These are phyloP conservation scores for Reticulitermes lucifugus DNA, from an alignment of 2,888 invertebrate genomes.

Conservation along the genomic window DNA sequence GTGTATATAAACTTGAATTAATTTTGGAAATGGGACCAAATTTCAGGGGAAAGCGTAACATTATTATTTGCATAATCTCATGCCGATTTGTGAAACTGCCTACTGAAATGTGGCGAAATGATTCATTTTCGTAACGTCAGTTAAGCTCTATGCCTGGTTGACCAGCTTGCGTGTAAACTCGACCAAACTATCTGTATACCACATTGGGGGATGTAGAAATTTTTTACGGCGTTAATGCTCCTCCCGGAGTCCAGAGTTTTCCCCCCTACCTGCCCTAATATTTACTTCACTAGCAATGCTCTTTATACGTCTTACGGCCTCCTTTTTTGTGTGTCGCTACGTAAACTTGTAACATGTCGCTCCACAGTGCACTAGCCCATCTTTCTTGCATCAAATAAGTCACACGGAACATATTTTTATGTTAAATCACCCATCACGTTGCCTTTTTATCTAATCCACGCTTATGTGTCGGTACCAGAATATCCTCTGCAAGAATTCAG, in stretches of 20 bases:
- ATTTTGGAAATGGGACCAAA: too few relatives aligned
- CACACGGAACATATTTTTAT: neutral
- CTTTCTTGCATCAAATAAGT: neutral
- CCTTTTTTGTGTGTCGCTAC: neutral
- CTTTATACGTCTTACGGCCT: neutral
- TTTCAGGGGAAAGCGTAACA: too few relatives aligned
- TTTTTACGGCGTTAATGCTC: neutral
- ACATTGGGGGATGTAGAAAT: neutral
- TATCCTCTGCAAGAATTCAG: neutral
- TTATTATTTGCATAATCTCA: too few relatives aligned
- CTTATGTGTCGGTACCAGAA: neutral
- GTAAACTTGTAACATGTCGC: neutral
- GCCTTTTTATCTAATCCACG: neutral
- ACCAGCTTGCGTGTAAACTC: neutral
- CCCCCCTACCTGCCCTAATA: neutral
- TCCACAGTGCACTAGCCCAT: neutral
- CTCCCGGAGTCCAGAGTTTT: neutral
- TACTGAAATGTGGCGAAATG: neutral
- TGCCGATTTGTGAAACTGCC: too few relatives aligned
- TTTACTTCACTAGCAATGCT: neutral
- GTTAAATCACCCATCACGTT: neutral
- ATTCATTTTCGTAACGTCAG: neutral
- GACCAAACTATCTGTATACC: neutral
- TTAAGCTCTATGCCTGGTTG: too few relatives aligned
- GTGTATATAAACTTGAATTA: too few relatives aligned